phyloP scores from a whole-genome alignment of 2,113 vertebrate species.

The Nibea coibor region DNA sequence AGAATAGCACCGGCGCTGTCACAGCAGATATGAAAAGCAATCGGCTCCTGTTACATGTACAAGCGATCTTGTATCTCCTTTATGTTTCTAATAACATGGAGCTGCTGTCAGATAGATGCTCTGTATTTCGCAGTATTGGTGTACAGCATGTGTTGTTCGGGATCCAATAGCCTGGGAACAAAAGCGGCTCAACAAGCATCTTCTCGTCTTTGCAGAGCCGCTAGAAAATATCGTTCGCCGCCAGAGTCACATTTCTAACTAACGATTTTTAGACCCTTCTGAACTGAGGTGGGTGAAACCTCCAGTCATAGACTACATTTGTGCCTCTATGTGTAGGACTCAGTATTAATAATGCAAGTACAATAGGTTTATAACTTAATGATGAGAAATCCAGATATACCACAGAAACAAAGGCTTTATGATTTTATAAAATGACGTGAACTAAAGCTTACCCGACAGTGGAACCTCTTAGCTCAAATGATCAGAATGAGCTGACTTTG shows the following conservation, averaged over 20 bases:
- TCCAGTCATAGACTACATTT: neutral
- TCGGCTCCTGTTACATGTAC: conserved; percentile 39
- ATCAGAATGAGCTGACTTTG: too few species aligned
- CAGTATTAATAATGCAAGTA: neutral
- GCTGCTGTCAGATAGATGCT: conserved; percentile 16
- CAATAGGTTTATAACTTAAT: too few species aligned
- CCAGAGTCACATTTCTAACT: conserved; percentile 9
- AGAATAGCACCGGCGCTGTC: conserved; percentile 21
- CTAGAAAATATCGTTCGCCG: conserved; percentile 7
- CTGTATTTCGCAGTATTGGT: neutral
- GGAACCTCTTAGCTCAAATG: too few species aligned
- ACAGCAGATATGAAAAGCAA: conserved; percentile 52
- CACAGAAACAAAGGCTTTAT: too few species aligned
- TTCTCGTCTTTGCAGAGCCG: conserved; percentile 21
- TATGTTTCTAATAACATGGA: conserved; percentile 30
- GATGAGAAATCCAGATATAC: neutral
- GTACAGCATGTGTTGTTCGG: conserved; percentile 9
- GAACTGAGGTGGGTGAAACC: conserved; percentile 3
- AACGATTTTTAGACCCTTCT: conserved; percentile 3
- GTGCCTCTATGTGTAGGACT: neutral
- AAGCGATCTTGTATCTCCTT: conserved; percentile 47
- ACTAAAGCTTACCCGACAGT: too few species aligned
- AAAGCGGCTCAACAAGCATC: conserved; percentile 29
- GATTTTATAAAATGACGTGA: too few species aligned
- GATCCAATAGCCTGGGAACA: conserved; percentile 4